phyloP scores from a whole-genome alignment of 2,113 vertebrate genomes.

The Microcebus murinus region DNA sequence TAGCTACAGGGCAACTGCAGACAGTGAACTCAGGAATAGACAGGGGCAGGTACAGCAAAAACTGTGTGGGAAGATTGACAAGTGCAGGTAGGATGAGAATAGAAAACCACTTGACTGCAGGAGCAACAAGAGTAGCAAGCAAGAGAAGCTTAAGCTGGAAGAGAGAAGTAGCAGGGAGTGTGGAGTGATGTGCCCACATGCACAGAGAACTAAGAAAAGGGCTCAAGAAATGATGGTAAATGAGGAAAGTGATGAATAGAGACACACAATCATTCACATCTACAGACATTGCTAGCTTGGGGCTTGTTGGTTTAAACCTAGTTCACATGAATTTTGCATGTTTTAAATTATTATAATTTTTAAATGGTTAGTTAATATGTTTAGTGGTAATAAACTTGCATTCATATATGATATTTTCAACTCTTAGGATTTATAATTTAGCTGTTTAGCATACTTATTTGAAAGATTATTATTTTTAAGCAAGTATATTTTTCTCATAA shows the following conservation, averaged over 20 bases:
- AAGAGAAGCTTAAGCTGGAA: not conserved
- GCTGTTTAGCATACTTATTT: not conserved
- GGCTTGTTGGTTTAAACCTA: not conserved
- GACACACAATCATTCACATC: not conserved
- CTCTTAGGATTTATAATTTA: not conserved
- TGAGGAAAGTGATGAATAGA: not conserved
- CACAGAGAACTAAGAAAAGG: not conserved
- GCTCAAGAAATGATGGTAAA: not conserved
- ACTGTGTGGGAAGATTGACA: not conserved
- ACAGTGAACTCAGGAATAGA: not conserved
- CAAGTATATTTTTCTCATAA: not conserved
- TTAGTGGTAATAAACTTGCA: not conserved
- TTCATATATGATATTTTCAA: not conserved
- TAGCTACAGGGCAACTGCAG: no score
- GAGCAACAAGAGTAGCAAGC: not conserved
- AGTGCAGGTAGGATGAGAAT: not conserved
- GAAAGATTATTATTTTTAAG: not conserved
- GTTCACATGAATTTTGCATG: not conserved
- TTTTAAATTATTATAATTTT: not conserved
- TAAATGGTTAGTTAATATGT: not conserved
- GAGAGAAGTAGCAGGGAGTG: fast-evolving
- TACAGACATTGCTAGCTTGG: not conserved
- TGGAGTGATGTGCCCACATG: no score
- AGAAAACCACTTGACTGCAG: not conserved
- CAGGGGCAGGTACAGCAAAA: not conserved